Percentiles rank a stretch among this genome's conserved stretches.
These are phyloP conservation scores for Sternotherus odoratus DNA, from an alignment of 2,797 vertebrate genomes.

Conservation along the genomic window DNA sequence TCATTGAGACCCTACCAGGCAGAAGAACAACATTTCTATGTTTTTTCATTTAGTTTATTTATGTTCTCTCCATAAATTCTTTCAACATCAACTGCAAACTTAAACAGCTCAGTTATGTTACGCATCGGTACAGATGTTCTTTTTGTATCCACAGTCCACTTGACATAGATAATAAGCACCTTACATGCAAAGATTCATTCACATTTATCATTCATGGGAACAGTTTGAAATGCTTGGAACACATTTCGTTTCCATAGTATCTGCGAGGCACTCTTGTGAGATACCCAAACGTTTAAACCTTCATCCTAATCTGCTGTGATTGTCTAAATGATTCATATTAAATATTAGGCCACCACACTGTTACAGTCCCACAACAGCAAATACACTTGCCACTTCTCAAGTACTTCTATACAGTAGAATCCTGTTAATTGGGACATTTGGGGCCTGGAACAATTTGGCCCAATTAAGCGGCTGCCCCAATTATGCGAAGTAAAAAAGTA, in stretches of 20 bases:
- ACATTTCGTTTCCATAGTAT: neutral
- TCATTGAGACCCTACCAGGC: neutral
- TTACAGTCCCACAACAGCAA: conserved; percentile 41
- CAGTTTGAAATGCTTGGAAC: neutral
- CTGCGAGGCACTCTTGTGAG: neutral
- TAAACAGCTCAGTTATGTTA: neutral
- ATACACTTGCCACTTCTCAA: conserved; percentile 14
- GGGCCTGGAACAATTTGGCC: too few species aligned
- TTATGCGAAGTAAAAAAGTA: too few species aligned
- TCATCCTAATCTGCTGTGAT: neutral
- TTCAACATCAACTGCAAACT: neutral
- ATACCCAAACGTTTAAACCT: conserved; percentile 26
- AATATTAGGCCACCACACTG: neutral
- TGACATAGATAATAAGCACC: neutral
- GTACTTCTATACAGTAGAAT: too few species aligned
- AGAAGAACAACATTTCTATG: neutral
- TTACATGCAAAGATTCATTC: neutral
- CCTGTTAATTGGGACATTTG: too few species aligned
- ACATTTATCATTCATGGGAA: neutral
- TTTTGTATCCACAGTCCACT: neutral
- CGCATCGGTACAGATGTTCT: neutral
- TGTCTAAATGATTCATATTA: neutral
- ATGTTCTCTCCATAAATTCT: neutral
- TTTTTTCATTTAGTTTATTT: neutral
- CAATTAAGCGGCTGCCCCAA: too few species aligned